Conservation (phyloP, 92 coral and sea anemone species). For the Porites divaricata region DNA sequence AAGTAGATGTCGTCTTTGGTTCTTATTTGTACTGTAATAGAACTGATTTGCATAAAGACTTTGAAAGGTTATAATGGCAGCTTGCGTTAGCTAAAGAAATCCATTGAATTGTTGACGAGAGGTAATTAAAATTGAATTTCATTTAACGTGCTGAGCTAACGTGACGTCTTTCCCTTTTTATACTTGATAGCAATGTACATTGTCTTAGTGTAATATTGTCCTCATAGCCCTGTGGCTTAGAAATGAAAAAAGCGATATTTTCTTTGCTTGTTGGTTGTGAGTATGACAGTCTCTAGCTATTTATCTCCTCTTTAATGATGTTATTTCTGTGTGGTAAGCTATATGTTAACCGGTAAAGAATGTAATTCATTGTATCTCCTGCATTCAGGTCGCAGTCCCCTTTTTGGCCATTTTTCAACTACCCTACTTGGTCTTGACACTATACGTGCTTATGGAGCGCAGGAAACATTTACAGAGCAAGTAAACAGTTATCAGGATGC, state of each 20-base stretch:
- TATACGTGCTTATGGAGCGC: constrained; percentile 85
- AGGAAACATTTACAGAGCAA: constrained; percentile 82
- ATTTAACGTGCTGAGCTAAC: neutral
- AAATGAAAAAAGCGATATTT: neutral
- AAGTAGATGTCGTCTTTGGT: constrained; percentile 15
- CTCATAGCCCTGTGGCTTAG: neutral
- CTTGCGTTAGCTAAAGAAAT: neutral
- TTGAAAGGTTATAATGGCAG: neutral
- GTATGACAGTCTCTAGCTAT: neutral
- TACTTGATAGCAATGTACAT: neutral
- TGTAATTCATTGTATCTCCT: neutral
- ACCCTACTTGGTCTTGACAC: constrained; percentile 95
- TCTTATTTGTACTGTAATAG: neutral
- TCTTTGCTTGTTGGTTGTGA: neutral
- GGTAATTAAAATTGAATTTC: neutral
- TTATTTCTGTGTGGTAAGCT: too few relatives aligned
- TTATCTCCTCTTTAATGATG: neutral
- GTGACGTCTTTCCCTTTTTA: neutral
- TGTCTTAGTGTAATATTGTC: neutral
- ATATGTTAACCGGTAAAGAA: neutral
- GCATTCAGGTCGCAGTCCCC: constrained; percentile 85
- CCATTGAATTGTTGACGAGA: neutral
- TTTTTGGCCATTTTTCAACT: constrained; percentile 93
- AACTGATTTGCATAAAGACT: neutral
- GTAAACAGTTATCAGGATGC: constrained; percentile 83